Base-by-base conservation (phyloP, 2,888 invertebrate genomes). In the Parnassius glacialis region DNA sequence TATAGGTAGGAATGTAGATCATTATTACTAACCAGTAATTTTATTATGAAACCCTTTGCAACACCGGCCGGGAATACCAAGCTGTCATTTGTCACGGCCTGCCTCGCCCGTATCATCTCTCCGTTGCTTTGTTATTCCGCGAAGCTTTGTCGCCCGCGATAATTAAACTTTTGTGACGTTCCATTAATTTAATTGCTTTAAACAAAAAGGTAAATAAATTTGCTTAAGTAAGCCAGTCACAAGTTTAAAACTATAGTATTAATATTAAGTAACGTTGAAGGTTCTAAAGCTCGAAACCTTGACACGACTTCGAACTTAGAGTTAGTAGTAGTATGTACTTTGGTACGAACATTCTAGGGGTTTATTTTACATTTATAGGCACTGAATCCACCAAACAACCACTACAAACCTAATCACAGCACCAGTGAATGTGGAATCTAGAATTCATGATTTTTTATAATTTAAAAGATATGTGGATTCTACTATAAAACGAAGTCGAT, bases 21-120 rank as follows among this genome's bases (percentile, higher is more conserved):
- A 7, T 34, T 34, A 34, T 34, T 47, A 34, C 13, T 47, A 50
- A 25, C 45, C 16, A 13, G 44, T 52, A 45, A 61, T 61, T 61
- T 61, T 61, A 51, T 61, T 56, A 55, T 55, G 41, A 47, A 13
- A 42, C 45, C 34, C 42, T n/a, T 12, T 11, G 25, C 10, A 42
- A 43, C 47, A 53, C 11, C 43, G 9, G 1, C 43, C 9, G 43
- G 43, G 43, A 43, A 43, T 43, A 43, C 43, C 53, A 34, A 71
- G 69, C 65, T 69, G 72, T 76, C 79, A 82, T 85, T 84, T 84
- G 80, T 84, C 81, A 80, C 69, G 59, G 61, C 65, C 74, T 68
- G 73, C 69, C 70, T 62, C 68, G 67, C 68, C 10, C 62, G 69
- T 71, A 72, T 77, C 77, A 75, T 79, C 76, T 75, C 70, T 71